Percentiles rank a stretch among this genome's conserved stretches.
Conservation (phyloP, 2,797 vertebrate genomes). For the Euthynnus affinis region DNA sequence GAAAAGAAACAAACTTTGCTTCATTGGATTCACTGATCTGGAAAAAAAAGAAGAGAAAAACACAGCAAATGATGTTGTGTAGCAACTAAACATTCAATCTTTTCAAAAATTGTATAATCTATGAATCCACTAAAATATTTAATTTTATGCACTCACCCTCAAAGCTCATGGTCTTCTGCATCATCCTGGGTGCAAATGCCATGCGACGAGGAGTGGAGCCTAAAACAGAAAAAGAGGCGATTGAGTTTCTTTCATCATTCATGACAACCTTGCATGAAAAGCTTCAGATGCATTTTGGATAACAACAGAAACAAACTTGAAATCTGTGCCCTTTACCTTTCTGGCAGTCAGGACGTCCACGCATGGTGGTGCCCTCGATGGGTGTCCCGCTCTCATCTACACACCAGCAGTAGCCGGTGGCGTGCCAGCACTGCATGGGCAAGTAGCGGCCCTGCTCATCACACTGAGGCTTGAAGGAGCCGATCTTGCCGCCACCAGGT, state of each 20-base stretch:
- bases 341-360: conserved; percentile 65
- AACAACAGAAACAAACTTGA: no score
- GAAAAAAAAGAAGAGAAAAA: conserved; percentile 42
- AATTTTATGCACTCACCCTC: conserved; percentile 46
- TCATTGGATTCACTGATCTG: conserved; percentile 52
- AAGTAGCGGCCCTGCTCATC: conserved; percentile 90
- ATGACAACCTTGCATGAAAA: not conserved
- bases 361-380: conserved; percentile 85
- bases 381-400: conserved; percentile 87
- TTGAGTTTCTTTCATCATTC: not conserved
- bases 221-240: not conserved
- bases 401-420: conserved; percentile 95
- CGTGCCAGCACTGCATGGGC: conserved; percentile 90
- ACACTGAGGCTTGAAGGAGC: conserved; percentile 87
- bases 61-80: conserved; percentile 21
- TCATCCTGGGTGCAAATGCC: conserved; percentile 34
- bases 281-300: not conserved
- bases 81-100: not conserved
- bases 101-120: not conserved
- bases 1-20: conserved; percentile 8
- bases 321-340: conserved; percentile 49
- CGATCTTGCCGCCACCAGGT: conserved; percentile 60
- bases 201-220: not conserved
- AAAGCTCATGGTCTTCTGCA: conserved; percentile 44
- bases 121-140: not conserved